Percentiles rank a stretch among this genome's conserved stretches.
Conservation (phyloP, 2,113 vertebrate species). For the Cyprinodon brontotheroides region DNA sequence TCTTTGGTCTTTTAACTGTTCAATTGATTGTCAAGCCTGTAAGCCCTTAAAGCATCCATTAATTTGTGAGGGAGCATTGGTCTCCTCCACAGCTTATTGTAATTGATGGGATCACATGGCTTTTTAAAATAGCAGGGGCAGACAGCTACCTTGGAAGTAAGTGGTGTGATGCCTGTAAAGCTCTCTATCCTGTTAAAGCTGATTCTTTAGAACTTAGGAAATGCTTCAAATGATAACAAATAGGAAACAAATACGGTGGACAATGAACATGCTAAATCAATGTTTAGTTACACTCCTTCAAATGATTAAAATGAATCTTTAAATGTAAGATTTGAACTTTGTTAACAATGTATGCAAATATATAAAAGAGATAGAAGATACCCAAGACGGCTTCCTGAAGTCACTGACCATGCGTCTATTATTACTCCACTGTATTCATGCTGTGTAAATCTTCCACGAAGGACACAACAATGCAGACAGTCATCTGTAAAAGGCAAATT, state of each 20-base stretch:
- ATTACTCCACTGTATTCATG: conserved; percentile 22
- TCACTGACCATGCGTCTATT: conserved; percentile 26
- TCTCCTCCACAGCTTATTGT: conserved; percentile 53
- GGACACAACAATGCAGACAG: conserved; percentile 22
- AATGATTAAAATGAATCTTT: neutral
- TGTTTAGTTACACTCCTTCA: neutral
- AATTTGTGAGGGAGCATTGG: conserved; percentile 55
- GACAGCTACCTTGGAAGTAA: conserved; percentile 41
- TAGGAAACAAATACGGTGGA: no score
- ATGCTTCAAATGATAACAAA: neutral
- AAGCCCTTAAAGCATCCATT: conserved; percentile 62
- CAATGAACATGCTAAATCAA: neutral
- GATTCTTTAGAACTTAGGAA: neutral
- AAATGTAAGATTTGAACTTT: neutral
- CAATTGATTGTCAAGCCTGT: conserved; percentile 52
- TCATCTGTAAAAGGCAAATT: conserved; percentile 42
- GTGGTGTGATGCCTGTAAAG: conserved; percentile 4
- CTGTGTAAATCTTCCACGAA: conserved; percentile 36
- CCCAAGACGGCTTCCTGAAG: conserved; percentile 29
- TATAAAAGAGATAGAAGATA: conserved; percentile 32
- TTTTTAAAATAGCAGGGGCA: conserved; percentile 44
- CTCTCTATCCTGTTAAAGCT: conserved; percentile 7
- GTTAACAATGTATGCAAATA: no score
- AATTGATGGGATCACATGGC: conserved; percentile 69
- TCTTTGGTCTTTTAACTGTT: conserved; percentile 42